These are phyloP conservation scores for Aurelia sp. DNA, from an alignment of 30 jellyfish, hydroid and myxozoan genomes.

Conservation along the genomic window DNA sequence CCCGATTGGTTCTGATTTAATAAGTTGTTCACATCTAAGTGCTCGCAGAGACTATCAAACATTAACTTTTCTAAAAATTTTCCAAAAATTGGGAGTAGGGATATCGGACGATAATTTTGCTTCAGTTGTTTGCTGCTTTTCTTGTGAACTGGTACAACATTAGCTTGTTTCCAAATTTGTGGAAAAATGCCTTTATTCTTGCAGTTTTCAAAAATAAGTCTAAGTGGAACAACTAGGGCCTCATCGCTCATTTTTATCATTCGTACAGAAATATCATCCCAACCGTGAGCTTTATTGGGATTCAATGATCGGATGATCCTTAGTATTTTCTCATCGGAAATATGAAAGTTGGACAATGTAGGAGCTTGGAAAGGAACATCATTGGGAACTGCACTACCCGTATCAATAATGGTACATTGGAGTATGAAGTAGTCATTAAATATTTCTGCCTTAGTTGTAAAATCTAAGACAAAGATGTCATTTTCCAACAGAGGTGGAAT, in stretches of 20 bases:
- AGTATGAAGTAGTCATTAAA: constrained; percentile 47
- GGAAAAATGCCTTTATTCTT: constrained; percentile 63
- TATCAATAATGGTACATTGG: constrained; percentile 61
- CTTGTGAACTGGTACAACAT: constrained; percentile 46
- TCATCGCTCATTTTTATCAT: constrained; percentile 75
- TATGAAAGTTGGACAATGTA: constrained; percentile 41
- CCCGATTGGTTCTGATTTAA: no score
- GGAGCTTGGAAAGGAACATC: constrained; percentile 46
- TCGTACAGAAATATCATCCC: constrained; percentile 50
- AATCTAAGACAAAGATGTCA: constrained; percentile 50
- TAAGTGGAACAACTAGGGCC: constrained; percentile 74
- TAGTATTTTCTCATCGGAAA: constrained; percentile 60
- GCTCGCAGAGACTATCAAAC: no score
- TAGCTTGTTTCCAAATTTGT: constrained; percentile 58
- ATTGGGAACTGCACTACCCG: constrained; percentile 62
- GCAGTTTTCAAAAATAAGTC: constrained; percentile 38
- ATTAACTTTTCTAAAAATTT: no score
- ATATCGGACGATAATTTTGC: no score
- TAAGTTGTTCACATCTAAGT: no score
- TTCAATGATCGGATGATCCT: no score
- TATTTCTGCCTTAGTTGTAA: constrained; percentile 61
- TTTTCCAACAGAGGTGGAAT: constrained; percentile 67
- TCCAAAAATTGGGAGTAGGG: no score
- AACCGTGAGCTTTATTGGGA: no score
- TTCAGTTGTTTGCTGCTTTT: no score